phyloP scores from a whole-genome alignment of 2,888 invertebrate species.

The Agrenia bidenticulata region DNA sequence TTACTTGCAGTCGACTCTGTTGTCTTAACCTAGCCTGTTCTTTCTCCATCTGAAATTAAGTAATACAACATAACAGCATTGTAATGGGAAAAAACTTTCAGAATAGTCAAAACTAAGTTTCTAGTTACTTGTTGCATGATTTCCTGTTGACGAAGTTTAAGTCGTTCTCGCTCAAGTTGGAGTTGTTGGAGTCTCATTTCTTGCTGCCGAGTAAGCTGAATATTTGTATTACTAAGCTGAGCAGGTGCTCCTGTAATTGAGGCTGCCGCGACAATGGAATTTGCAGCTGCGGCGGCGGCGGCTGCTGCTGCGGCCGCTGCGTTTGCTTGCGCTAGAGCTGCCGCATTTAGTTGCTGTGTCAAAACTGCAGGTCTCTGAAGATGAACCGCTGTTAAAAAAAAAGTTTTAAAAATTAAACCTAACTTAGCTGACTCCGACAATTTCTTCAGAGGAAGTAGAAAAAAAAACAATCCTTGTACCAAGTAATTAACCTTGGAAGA shows the following conservation, averaged over 20 bases:
- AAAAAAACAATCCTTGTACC: background rate
- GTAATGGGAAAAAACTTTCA: background rate
- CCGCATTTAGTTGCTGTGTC: slow-evolving; percentile 57
- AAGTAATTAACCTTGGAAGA: background rate
- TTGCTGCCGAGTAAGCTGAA: slow-evolving; percentile 65
- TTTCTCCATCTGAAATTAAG: slow-evolving; percentile 53
- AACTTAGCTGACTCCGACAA: no score
- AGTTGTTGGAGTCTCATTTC: slow-evolving; percentile 77
- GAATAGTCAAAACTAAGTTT: background rate
- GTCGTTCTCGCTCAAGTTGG: slow-evolving; percentile 82
- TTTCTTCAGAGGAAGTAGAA: background rate
- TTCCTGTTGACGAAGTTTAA: slow-evolving; percentile 86
- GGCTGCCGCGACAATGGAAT: slow-evolving; percentile 55
- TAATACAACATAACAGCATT: background rate
- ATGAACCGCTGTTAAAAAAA: slow-evolving; percentile 58
- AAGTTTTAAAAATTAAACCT: background rate
- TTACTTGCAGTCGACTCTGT: slow-evolving; percentile 35
- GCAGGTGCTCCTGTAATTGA: slow-evolving; percentile 37
- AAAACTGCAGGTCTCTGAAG: slow-evolving; percentile 63
- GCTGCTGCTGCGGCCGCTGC: slow-evolving; percentile 49
- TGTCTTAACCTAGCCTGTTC: slow-evolving; percentile 52
- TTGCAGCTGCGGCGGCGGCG: slow-evolving; percentile 64
- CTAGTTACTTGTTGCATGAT: slow-evolving; percentile 75
- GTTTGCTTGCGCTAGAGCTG: slow-evolving; percentile 49
- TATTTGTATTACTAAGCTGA: slow-evolving; percentile 43